Conservation (phyloP, 2,888 invertebrate genomes). For the Mimumesa dahlbomi region DNA sequence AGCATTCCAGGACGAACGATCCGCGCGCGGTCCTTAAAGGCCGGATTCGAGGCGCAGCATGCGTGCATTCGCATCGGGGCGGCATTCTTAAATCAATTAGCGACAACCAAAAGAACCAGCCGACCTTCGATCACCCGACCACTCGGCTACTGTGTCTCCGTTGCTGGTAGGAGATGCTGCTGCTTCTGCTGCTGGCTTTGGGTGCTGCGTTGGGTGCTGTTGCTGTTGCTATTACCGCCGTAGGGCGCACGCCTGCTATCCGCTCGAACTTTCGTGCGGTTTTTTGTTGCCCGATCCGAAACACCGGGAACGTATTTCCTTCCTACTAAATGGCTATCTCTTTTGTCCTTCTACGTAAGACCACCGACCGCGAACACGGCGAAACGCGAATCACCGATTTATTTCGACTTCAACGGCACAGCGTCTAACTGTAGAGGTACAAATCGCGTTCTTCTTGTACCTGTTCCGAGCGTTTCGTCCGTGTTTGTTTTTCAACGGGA, state of each 20-base stretch:
- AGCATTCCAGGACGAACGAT: slow-evolving; percentile 51
- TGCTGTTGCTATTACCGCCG: slow-evolving; percentile 45
- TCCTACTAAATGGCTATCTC: slow-evolving; percentile 47
- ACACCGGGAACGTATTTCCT: slow-evolving; percentile 43
- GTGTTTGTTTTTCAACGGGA: too few relatives aligned
- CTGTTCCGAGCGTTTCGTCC: too few relatives aligned
- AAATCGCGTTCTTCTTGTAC: too few relatives aligned
- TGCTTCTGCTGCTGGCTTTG: slow-evolving; percentile 4
- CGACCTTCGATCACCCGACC: slow-evolving; percentile 74
- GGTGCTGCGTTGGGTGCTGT: slow-evolving; percentile 13
- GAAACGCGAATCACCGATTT: slow-evolving; percentile 34
- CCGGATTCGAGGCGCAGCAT: slow-evolving; percentile 44
- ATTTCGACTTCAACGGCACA: slow-evolving; percentile 6
- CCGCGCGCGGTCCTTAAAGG: slow-evolving; percentile 46
- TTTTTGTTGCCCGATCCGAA: slow-evolving; percentile 51
- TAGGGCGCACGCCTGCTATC: slow-evolving; percentile 34
- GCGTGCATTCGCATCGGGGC: slow-evolving; percentile 55
- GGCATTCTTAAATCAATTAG: slow-evolving; percentile 75
- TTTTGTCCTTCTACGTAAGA: slow-evolving; percentile 43
- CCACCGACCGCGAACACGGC: slow-evolving; percentile 44
- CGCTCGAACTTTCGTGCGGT: slow-evolving; percentile 50
- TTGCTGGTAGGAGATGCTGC: slow-evolving; percentile 19
- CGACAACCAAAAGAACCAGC: slow-evolving; percentile 71
- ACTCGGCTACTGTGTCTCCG: slow-evolving; percentile 64
- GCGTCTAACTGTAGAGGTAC: too few relatives aligned